Evolutionary conservation across 92 coral and sea anemone genomes (phyloP).

Genomic region (Epizoanthus scotinus): DNA sequence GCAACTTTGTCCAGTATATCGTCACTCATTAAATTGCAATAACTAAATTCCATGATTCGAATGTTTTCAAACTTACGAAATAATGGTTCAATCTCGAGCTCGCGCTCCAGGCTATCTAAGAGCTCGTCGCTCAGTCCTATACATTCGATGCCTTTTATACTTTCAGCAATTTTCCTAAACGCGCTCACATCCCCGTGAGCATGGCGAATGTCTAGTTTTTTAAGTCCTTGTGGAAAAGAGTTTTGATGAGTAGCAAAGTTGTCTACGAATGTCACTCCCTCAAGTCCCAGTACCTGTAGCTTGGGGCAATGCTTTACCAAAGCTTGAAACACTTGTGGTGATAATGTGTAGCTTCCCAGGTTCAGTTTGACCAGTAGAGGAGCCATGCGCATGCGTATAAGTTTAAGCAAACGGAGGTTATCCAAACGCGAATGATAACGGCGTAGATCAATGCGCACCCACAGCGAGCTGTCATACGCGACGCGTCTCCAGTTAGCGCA

Average conservation of each 20-base stretch:
- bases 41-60: conserved; percentile 80
- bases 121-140: conserved; percentile 76
- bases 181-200: conserved; percentile 81
- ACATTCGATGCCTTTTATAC: conserved; percentile 57
- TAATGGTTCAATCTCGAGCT: conserved; percentile 41
- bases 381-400: conserved; percentile 70
- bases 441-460: conserved; percentile 77
- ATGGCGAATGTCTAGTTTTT: conserved; percentile 80
- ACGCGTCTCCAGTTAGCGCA: conserved; percentile 77
- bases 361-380: conserved; percentile 67
- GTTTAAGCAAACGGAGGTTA: conserved; percentile 70
- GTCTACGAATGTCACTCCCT: conserved; percentile 71
- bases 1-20: conserved; percentile 59
- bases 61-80: conserved; percentile 55
- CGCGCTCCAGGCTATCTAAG: conserved; percentile 53
- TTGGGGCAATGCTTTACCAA: conserved; percentile 69
- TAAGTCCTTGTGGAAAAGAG: conserved; percentile 73
- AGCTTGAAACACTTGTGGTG: conserved; percentile 74
- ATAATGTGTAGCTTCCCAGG: conserved; percentile 74
- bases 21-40: conserved; percentile 76
- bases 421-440: conserved; percentile 66
- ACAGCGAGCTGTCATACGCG: conserved; percentile 84
- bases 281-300: conserved; percentile 67
- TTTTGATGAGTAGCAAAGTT: conserved; percentile 48
- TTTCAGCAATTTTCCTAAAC: conserved; percentile 59